Evolutionary conservation across 2,888 invertebrate species (phyloP).

Genomic region (Phaedon cochleariae): DNA sequence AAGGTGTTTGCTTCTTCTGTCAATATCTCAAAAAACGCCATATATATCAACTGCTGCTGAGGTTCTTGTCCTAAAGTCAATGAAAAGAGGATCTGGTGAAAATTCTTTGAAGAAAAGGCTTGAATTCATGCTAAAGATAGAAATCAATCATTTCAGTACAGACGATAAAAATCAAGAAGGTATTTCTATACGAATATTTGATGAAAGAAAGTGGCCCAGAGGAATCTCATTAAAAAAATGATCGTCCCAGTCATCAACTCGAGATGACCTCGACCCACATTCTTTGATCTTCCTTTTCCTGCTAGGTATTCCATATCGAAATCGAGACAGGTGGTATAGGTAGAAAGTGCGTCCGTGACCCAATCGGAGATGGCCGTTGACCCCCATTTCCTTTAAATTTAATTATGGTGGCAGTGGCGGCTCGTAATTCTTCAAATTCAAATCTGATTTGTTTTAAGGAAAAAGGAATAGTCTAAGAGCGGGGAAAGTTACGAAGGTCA

Average conservation of each 20-base stretch:
- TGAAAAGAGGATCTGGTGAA: no score
- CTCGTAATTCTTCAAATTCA: no score
- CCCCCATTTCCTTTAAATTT: background rate
- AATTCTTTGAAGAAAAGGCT: no score
- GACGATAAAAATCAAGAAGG: no score
- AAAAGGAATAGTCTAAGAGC: no score
- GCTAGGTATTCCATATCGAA: background rate
- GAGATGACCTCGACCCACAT: background rate
- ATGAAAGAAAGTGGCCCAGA: background rate
- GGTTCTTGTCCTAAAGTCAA: no score
- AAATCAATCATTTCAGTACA: background rate
- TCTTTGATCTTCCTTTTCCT: background rate
- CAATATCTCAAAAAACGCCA: no score
- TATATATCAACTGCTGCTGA: no score
- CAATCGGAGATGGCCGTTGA: background rate
- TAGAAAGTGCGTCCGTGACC: slow-evolving; percentile 43
- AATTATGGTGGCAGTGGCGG: background rate
- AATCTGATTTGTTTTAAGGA: no score
- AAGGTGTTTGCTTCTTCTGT: no score
- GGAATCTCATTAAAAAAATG: background rate
- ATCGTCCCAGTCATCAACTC: background rate
- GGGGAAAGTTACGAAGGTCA: no score
- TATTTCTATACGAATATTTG: background rate
- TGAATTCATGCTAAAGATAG: no score
- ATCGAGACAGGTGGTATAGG: slow-evolving; percentile 26